These are phyloP conservation scores for Indicator maculatus DNA, from an alignment of 2,113 vertebrate species.

Conservation along the genomic window DNA sequence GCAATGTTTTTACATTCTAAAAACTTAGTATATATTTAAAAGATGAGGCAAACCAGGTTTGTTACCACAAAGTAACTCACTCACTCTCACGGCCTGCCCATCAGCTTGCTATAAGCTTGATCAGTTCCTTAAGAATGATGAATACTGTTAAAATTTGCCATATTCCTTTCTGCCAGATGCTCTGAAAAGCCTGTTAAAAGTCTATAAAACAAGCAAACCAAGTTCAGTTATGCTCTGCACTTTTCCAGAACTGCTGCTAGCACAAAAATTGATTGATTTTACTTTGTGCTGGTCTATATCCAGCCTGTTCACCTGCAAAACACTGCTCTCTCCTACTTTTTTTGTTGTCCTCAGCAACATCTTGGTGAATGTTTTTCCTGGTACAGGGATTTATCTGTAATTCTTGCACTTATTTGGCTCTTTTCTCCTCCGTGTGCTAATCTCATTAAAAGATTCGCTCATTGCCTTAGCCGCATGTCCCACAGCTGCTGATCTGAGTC, in stretches of 20 bases:
- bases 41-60: neutral
- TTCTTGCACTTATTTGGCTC: neutral
- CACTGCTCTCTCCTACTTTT: constrained; percentile 15
- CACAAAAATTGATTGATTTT: constrained; percentile 55
- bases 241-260: neutral
- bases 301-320: constrained; percentile 35
- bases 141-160: constrained; percentile 27
- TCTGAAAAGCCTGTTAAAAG: constrained; percentile 39
- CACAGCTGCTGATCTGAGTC: neutral
- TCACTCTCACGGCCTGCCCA: neutral
- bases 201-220: neutral
- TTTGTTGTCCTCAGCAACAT: constrained; percentile 53
- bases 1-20: neutral
- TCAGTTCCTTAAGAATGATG: constrained; percentile 47
- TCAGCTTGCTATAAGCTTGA: constrained; percentile 13
- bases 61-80: neutral
- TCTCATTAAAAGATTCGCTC: constrained; percentile 1
- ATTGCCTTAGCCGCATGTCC: neutral
- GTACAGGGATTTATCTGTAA: constrained; percentile 17
- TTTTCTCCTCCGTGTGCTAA: neutral
- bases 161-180: neutral
- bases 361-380: neutral
- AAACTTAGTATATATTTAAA: neutral
- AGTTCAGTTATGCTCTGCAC: constrained; percentile 26
- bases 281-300: constrained; percentile 27